Evolutionary conservation across 2,113 vertebrate genomes (phyloP), one percentile per base, ranked within the genome.

Genomic region (Aix galericulata): DNA sequence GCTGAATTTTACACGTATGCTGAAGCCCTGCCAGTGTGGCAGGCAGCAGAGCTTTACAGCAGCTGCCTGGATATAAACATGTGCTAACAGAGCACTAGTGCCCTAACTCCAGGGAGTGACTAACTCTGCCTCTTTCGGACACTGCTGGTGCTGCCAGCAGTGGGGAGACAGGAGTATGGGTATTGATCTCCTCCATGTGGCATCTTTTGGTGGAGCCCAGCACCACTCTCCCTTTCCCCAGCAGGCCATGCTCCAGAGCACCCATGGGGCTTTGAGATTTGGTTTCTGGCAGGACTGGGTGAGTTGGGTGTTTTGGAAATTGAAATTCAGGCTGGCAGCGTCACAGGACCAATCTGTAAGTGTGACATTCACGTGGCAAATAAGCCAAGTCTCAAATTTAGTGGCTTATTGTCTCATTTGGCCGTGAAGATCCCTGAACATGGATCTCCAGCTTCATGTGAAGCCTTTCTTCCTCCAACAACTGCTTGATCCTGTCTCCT

Each of bases 1-100:
- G 34, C 23, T 73, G 34, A 72, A 67, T 29, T 88, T 77, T 88
- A 5, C 48, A n/a, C 23, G 25, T 0, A 0, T 67, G 52, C 22
- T 46, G 71, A 76, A 79, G 48, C 22, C 16, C 46, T 79, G 14
- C 3, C 58, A 55, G 12, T 3, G 3, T 1, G 2, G 58, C 77
- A 75, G 34, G 36, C 46, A 85, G 4, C 13, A 29, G 2, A 0
- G 0, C 34, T 86, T 74, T 73, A 44, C 64, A 63, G 23, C n/a
- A 84, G 31, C 40, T 71, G 26, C 14, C 53, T 55, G 18, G 18
- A 50, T 59, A 38, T 46, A 63, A 32, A 29, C 2, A 7, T 22
- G 10, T 59, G 55, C 44, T 89, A 56, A 83, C 22, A 91, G 72
- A 72, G 27, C 32, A 46, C 23, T 52, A 46, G 34, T 79, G 58